A percentile compares a stretch with the other conserved stretches of the same genome.
phyloP scores from a whole-genome alignment of 1,140 invertebrate species.

The Ceratina calcarata region DNA sequence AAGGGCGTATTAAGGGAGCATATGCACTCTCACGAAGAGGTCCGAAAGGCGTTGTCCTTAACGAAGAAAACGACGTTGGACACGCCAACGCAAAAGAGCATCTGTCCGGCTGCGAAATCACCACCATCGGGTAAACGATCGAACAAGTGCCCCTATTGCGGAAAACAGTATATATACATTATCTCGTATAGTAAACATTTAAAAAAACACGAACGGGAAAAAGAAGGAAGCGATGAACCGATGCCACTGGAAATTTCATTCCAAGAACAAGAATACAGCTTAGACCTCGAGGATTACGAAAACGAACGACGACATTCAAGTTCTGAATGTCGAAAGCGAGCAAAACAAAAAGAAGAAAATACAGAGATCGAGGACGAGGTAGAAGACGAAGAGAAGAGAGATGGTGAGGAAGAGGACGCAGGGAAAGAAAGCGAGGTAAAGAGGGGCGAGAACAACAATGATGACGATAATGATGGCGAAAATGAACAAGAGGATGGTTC shows the following conservation, averaged over 20 bases:
- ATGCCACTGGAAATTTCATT: slow-evolving; percentile 70
- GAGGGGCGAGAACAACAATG: not conserved
- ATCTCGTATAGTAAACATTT: slow-evolving; percentile 78
- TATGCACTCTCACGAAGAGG: slow-evolving; percentile 78
- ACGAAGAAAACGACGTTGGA: slow-evolving; percentile 64
- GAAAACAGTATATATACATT: slow-evolving; percentile 78
- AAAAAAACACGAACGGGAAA: slow-evolving; percentile 74
- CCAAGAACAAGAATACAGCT: slow-evolving; percentile 67
- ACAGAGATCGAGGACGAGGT: not conserved
- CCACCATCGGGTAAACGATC: slow-evolving; percentile 75
- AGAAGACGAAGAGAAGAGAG: slow-evolving; percentile 31
- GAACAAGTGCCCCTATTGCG: slow-evolving; percentile 78
- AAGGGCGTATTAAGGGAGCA: slow-evolving; percentile 77
- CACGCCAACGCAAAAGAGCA: slow-evolving; percentile 61
- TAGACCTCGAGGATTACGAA: slow-evolving; percentile 66
- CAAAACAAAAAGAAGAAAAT: slow-evolving; percentile 33
- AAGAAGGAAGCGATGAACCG: slow-evolving; percentile 56
- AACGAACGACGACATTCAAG: slow-evolving; percentile 51
- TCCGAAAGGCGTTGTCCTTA: slow-evolving; percentile 68
- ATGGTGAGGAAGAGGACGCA: not conserved
- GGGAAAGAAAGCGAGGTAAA: not conserved
- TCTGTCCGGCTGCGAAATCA: slow-evolving; percentile 47
- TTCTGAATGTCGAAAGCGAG: slow-evolving; percentile 21
- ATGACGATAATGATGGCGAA: slow-evolving; percentile 1
- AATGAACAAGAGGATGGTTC: slow-evolving; percentile 37